Evolutionary conservation across 1,140 invertebrate genomes (phyloP).

Genomic region (Drosophila hydei): DNA sequence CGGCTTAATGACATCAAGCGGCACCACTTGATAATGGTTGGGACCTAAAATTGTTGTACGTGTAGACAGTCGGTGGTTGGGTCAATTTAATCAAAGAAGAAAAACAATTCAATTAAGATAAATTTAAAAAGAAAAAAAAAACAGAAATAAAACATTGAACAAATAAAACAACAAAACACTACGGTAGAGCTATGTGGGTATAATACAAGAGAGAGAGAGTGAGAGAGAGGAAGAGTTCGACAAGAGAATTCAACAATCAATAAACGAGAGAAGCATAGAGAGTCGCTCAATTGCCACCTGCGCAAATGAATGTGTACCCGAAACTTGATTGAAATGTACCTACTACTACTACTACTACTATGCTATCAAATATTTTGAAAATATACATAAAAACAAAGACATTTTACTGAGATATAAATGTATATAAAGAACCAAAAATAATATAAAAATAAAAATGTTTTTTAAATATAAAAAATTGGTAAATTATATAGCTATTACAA

Average conservation of each 20-base stretch:
- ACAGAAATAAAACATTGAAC: neutral
- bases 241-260: neutral
- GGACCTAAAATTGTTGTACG: slow-evolving; percentile 57
- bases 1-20: slow-evolving; percentile 77
- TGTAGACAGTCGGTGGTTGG: slow-evolving; percentile 21
- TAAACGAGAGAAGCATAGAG: neutral
- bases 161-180: slow-evolving; percentile 13
- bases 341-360: too few relatives aligned
- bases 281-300: neutral
- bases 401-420: too few relatives aligned
- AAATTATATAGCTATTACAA: too few relatives aligned
- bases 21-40: slow-evolving; percentile 78
- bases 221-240: neutral
- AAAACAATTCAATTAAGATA: slow-evolving; percentile 20
- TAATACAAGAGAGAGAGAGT: slow-evolving; percentile 5
- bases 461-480: too few relatives aligned
- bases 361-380: too few relatives aligned
- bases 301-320: neutral
- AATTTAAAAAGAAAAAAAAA: neutral
- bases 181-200: slow-evolving; percentile 12
- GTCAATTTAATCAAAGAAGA: slow-evolving; percentile 25
- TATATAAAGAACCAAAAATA: too few relatives aligned
- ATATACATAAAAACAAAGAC: too few relatives aligned
- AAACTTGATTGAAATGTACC: neutral
- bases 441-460: too few relatives aligned